Evolutionary conservation across 2,888 invertebrate species (phyloP).

Genomic region (Tanypteryx hageni): DNA sequence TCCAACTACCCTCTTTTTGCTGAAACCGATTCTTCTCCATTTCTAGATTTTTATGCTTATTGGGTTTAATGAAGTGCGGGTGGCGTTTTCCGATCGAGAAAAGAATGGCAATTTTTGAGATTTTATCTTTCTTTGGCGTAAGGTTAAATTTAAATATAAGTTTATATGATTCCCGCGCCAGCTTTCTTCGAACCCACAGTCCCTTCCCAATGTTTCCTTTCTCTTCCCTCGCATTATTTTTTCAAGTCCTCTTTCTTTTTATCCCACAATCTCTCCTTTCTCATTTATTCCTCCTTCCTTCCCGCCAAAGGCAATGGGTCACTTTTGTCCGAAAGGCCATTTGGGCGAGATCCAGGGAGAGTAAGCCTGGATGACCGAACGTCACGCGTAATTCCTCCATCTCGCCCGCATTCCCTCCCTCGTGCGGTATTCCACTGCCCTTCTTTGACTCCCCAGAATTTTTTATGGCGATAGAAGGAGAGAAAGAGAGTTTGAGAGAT

Average conservation of each 20-base stretch:
- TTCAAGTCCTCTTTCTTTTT: background rate
- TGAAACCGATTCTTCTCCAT: too few relatives aligned
- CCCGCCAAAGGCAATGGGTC: background rate
- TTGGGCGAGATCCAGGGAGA: background rate
- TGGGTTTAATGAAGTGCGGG: too few relatives aligned
- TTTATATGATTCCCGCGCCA: too few relatives aligned
- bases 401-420: background rate
- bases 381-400: background rate
- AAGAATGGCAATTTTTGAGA: too few relatives aligned
- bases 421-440: background rate
- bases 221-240: background rate
- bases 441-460: background rate
- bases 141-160: too few relatives aligned
- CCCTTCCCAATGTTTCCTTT: background rate
- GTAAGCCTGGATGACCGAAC: slow-evolving; percentile 11
- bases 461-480: background rate
- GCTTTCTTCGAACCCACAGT: too few relatives aligned
- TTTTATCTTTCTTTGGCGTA: too few relatives aligned
- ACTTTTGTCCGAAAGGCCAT: slow-evolving; percentile 16
- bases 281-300: background rate
- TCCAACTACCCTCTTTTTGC: too few relatives aligned
- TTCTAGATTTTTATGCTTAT: too few relatives aligned
- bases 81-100: too few relatives aligned
- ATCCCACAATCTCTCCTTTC: background rate
- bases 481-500: background rate